phyloP scores from a whole-genome alignment of 2,888 invertebrate genomes.

The Cantharis nigra region DNA sequence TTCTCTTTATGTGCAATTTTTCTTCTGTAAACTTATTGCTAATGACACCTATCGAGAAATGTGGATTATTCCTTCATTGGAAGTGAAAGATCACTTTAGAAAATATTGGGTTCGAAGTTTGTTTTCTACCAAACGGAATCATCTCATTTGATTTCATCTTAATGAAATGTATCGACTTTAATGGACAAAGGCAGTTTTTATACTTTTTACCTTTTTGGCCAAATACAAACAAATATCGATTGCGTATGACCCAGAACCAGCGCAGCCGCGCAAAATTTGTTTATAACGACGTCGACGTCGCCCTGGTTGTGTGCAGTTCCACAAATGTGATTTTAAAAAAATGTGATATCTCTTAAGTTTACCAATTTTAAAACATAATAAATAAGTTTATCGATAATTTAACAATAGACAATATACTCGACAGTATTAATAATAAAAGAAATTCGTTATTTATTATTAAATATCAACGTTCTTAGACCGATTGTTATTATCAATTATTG shows the following conservation, averaged over 20 bases:
- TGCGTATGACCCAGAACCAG: not conserved
- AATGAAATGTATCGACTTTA: not conserved
- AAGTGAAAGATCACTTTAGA: not conserved
- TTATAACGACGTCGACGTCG: conserved; percentile 21
- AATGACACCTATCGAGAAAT: not conserved
- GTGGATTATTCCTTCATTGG: not conserved
- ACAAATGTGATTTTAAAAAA: conserved; percentile 13
- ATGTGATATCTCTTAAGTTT: not conserved
- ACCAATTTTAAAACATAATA: not conserved
- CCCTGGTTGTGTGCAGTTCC: conserved; percentile 12
- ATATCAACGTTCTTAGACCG: not conserved
- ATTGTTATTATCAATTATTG: not conserved
- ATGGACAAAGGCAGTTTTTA: not conserved
- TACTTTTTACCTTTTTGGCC: not conserved
- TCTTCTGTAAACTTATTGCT: not conserved
- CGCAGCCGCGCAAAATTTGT: conserved; percentile 22
- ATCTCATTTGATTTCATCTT: not conserved
- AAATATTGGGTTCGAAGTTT: not conserved
- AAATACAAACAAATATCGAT: not conserved
- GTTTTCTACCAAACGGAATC: not conserved
- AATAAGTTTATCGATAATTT: not conserved
- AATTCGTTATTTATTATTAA: not conserved
- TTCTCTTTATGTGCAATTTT: not conserved
- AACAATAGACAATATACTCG: not conserved
- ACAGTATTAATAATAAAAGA: not conserved